Evolutionary conservation across 35 echinoderm and acorn worm species (phyloP), one percentile per base, ranked within the genome.

Genomic region (Lytechinus variegatus): DNA sequence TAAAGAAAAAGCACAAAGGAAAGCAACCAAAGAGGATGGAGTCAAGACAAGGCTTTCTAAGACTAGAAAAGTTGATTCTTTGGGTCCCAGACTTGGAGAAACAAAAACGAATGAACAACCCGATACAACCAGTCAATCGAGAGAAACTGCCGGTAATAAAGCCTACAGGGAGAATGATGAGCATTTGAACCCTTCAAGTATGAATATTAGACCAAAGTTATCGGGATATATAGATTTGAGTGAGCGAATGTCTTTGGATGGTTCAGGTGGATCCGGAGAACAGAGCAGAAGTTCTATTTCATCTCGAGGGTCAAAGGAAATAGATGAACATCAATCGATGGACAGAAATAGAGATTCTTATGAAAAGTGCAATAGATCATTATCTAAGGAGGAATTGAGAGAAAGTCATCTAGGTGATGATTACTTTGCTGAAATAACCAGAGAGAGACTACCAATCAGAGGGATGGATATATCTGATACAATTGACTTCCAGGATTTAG

Each of bases 341-440:
- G 19, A 79, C 7, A 19, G 66, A 24, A 79, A 79, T 8, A 79
- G 66, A 24, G 21, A 24, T 5, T 79, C 66, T 5, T 79, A 79
- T 79, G 66, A 79, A 79, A n/a, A n/a, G 66, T n/a, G 66, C 66
- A 79, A 91, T 44, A 72, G 29, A 11, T 53, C 51, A 9, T 27
- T 27, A 57, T 54, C 5, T 9, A 28, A 60, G 28, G 58, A 33
- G n/a, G 61, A 95, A 16, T 33, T 33, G 8, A 95, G 11, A 66
- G 33, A 95, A 27, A 79, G 66, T 24, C 66, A 79, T 6, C 21
- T 79, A 79, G 66, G 66, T 79, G 66, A 79, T 79, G 66, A 79
- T 79, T 79, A 79, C 66, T 79, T 79, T 79, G 66, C 66, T 79
- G 66, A 79, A 79, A 79, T 79, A n/a, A 79, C 66, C 12, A 79